Percentiles rank a stretch among this genome's conserved stretches.
phyloP scores from a whole-genome alignment of 2,113 vertebrate species.

The Forbesichthys papilliferus region DNA sequence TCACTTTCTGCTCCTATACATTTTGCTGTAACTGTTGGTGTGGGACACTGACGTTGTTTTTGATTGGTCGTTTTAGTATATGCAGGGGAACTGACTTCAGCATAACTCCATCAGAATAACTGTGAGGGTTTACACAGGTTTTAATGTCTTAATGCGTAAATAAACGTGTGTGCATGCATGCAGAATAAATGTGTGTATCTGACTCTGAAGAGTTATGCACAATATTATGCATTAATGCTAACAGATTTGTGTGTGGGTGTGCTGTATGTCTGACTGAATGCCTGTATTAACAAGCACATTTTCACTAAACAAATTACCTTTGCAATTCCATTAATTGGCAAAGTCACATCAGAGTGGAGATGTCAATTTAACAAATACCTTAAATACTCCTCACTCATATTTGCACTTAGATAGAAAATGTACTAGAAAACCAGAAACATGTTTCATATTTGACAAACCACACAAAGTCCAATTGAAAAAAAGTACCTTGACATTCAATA shows the following conservation, averaged over 20 bases:
- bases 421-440: conserved; percentile 3
- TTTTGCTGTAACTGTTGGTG: no score
- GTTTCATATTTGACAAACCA: conserved; percentile 11
- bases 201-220: no score
- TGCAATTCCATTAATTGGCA: background rate
- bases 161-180: background rate
- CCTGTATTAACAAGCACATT: conserved; percentile 8
- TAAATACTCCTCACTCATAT: conserved; percentile 1
- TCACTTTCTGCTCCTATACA: no score
- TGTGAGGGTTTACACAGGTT: no score
- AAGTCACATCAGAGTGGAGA: background rate
- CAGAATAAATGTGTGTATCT: no score
- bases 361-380: conserved; percentile 1
- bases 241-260: background rate
- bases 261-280: conserved; percentile 11
- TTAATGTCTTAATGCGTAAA: background rate
- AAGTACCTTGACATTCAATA: conserved; percentile 22
- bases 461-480: conserved; percentile 16
- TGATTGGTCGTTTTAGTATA: no score
- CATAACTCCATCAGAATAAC: no score
- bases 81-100: no score
- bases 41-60: no score
- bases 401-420: background rate
- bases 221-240: background rate
- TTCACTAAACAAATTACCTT: conserved; percentile 16